phyloP scores from a whole-genome alignment of 1,140 invertebrate genomes.

The Bombus consobrinus region DNA sequence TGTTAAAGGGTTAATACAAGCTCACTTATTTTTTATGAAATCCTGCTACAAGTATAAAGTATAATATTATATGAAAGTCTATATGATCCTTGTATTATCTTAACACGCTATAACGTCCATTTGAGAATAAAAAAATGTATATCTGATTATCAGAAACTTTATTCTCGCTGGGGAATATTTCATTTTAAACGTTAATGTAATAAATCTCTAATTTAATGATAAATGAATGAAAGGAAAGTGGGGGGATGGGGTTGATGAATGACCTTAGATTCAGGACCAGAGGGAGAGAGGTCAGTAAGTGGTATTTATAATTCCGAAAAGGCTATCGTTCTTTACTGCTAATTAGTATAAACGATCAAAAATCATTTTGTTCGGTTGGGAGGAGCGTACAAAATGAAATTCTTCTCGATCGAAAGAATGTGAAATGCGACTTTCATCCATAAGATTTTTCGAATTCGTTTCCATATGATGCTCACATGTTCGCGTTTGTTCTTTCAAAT shows the following conservation, averaged over 20 bases:
- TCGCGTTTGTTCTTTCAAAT: conserved; percentile 11
- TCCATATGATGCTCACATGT: conserved; percentile 30
- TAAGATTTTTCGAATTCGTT: conserved; percentile 10
- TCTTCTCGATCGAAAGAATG: conserved; percentile 38
- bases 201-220: conserved; percentile 51
- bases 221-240: neutral
- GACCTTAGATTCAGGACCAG: neutral
- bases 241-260: neutral
- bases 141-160: conserved; percentile 58
- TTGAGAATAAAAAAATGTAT: conserved; percentile 63
- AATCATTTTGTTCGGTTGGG: conserved; percentile 41
- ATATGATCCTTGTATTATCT: conserved; percentile 64
- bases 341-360: conserved; percentile 55
- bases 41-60: conserved; percentile 63
- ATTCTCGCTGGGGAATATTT: conserved; percentile 48
- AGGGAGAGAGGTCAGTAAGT: conserved; percentile 19
- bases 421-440: neutral
- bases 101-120: conserved; percentile 59
- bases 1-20: conserved; percentile 51
- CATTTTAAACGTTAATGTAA: conserved; percentile 50
- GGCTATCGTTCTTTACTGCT: conserved; percentile 52
- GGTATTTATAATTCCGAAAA: conserved; percentile 41
- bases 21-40: conserved; percentile 57
- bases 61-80: conserved; percentile 55
- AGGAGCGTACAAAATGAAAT: conserved; percentile 48